Conservation (phyloP, 2,888 invertebrate species). For the Didymodactylos carnosus region DNA sequence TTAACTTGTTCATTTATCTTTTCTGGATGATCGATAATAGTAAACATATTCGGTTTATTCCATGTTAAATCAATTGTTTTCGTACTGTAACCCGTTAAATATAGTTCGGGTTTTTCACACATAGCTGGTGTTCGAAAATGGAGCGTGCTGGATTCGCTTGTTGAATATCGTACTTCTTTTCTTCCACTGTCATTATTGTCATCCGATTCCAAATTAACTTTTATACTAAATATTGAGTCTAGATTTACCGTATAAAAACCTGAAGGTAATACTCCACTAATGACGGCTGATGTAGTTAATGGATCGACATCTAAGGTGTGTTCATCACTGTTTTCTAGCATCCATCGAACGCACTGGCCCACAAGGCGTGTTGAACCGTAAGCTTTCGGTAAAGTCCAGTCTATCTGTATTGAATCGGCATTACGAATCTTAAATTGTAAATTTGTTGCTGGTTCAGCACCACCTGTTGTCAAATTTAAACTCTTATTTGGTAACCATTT, state of each 20-base stretch:
- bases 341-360: background rate
- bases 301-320: background rate
- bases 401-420: background rate
- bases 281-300: no score
- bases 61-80: conserved; percentile 29
- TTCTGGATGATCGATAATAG: conserved; percentile 22
- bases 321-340: background rate
- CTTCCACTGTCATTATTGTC: conserved; percentile 23
- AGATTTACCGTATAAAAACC: background rate
- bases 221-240: background rate
- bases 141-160: conserved; percentile 27
- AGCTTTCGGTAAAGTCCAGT: background rate
- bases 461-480: conserved; percentile 29
- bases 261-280: background rate
- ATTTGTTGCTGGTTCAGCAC: conserved; percentile 20
- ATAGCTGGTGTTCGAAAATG: conserved; percentile 29
- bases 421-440: background rate
- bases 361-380: background rate
- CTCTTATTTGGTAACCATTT: conserved; percentile 29
- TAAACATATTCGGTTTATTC: conserved; percentile 30
- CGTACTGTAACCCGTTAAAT: conserved; percentile 27
- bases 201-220: conserved; percentile 14
- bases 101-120: conserved; percentile 25
- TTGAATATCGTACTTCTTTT: conserved; percentile 27
- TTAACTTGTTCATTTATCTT: conserved; percentile 18